Percentiles rank a stretch among this genome's conserved stretches.
phyloP scores from a whole-genome alignment of 2,797 vertebrate genomes.

The Denticeps clupeoides region DNA sequence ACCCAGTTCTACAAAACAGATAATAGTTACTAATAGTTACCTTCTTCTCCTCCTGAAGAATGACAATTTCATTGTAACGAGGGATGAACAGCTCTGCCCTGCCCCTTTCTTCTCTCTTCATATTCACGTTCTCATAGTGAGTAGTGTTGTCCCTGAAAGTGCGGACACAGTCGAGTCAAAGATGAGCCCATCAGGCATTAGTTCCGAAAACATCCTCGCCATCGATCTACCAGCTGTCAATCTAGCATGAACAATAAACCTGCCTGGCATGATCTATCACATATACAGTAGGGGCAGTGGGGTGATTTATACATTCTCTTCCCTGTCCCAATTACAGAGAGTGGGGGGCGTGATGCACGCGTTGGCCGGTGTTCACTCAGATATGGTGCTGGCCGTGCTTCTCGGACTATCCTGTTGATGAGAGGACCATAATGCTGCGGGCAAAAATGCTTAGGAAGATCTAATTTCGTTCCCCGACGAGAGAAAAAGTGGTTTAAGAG shows the following conservation, averaged over 20 bases:
- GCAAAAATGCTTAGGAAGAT: conserved; percentile 26
- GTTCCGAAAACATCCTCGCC: neutral
- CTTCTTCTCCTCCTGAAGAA: conserved; percentile 51
- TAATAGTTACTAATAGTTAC: conserved; percentile 21
- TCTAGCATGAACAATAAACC: conserved; percentile 1
- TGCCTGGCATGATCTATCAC: neutral
- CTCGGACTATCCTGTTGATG: conserved; percentile 16
- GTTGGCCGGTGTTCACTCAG: conserved; percentile 3
- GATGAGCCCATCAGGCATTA: neutral
- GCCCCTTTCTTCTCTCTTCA: conserved; percentile 52
- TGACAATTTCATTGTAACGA: conserved; percentile 55
- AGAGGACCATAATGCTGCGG: conserved; percentile 9
- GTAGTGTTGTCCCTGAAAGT: conserved; percentile 46
- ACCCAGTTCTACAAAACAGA: too few species aligned
- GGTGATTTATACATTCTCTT: conserved; percentile 7
- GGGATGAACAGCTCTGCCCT: conserved; percentile 52
- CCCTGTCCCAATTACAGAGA: conserved; percentile 12
- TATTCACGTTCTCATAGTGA: conserved; percentile 65
- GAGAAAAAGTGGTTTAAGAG: neutral
- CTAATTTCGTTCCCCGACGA: conserved; percentile 7
- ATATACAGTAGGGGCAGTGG: neutral
- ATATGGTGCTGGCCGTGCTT: conserved; percentile 20
- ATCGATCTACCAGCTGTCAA: neutral
- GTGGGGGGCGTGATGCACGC: conserved; percentile 5
- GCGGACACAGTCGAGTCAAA: conserved; percentile 20